Evolutionary conservation across 2,888 invertebrate genomes (phyloP).

Genomic region (Cosmia pyralina): DNA sequence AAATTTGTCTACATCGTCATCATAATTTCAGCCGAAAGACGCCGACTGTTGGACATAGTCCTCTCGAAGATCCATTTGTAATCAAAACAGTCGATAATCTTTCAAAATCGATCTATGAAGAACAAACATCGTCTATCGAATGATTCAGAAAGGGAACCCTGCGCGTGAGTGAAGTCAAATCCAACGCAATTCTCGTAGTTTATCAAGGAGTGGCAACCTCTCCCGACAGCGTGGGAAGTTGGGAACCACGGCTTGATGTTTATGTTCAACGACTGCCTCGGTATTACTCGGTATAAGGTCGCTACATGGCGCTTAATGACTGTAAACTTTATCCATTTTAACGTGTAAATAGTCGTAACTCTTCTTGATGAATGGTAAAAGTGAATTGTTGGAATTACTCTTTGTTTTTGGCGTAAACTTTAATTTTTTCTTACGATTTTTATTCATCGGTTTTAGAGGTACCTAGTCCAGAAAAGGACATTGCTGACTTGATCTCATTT

Average conservation of each 20-base stretch:
- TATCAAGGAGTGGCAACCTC: constrained; percentile 56
- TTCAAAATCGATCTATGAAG: neutral
- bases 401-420: neutral
- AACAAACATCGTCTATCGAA: constrained; percentile 8
- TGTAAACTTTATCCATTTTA: constrained; percentile 25
- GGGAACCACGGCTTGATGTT: constrained; percentile 42
- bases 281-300: no score
- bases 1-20: neutral
- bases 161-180: constrained; percentile 31
- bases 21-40: neutral
- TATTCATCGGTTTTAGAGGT: neutral
- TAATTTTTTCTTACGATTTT: neutral
- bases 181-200: constrained; percentile 32
- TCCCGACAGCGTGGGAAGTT: constrained; percentile 49
- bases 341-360: constrained; percentile 17
- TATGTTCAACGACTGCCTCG: constrained; percentile 19
- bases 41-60: neutral
- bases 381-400: constrained; percentile 4
- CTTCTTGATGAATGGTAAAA: neutral
- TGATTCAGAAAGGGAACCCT: constrained; percentile 11
- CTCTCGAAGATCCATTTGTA: neutral
- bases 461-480: neutral
- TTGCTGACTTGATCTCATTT: neutral
- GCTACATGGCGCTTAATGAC: constrained; percentile 22
- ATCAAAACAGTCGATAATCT: constrained; percentile 4